Base-by-base conservation (phyloP, 2,888 invertebrate genomes). In the Chaitophorus viminalis region DNA sequence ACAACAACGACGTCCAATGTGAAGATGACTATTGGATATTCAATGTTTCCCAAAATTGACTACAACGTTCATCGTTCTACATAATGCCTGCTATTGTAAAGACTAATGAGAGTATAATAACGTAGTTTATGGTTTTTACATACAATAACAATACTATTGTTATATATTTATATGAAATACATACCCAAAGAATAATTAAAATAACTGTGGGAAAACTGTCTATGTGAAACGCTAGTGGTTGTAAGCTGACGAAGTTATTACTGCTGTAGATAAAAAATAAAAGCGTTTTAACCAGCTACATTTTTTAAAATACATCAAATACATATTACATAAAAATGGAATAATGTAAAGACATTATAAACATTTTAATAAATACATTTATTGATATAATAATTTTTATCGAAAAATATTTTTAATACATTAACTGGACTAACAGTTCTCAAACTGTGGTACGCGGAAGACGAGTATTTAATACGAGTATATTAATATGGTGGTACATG, bases 41-140 rank as follows among this genome's bases (percentile, higher is more conserved):
- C 36, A 60, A 81, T 87, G 72, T 39, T 87, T 65, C 81, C 39
- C 39, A 81, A 87, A 81, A 81, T 75, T 1, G 11, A 52, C 21
- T n/a, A 31, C n/a, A n/a, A 46, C 46, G 46, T 46, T 29, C 11
- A 65, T 65, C 21, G 60, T n/a, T 3, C 11, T 39, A 79, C 65
- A 79, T n/a, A 8, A 33, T 6, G 4, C 4, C 29, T 18, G 14
- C 11, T 81, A 14, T 65, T 65, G 18, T 9, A 65, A 36, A 36
- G 39, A n/a, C 3, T 25, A 17, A 68, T 79, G 14, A 46, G 14
- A 46, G 14, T 46, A 46, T 46, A 46, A 11, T 46, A 46, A 46
- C 1, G 11, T 46, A 46, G 46, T 46, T 8, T 14, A 46, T 46
- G 46, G 60, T 60, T 2, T 31, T 46, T 21, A 31, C 33, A 8